phyloP scores from a whole-genome alignment of 23 tunicate genomes.

The Clavelina lepadiformis region DNA sequence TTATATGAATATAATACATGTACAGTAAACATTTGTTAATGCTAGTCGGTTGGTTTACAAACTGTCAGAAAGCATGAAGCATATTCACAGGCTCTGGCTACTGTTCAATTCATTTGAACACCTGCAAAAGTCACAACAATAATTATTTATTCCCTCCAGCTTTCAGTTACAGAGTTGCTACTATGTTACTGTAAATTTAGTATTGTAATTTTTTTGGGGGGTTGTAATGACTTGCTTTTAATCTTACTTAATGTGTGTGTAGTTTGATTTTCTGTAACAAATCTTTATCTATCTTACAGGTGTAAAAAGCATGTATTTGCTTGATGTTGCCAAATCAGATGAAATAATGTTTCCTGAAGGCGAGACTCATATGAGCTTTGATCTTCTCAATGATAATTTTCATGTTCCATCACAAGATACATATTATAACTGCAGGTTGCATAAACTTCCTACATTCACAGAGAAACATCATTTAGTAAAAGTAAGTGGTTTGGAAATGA shows the following conservation, averaged over 20 bases:
- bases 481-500: too few relatives aligned
- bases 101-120: too few relatives aligned
- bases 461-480: constrained; percentile 43
- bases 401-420: constrained; percentile 42
- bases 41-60: too few relatives aligned
- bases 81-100: too few relatives aligned
- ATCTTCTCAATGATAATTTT: constrained; percentile 27
- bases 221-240: too few relatives aligned
- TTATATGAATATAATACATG: not conserved
- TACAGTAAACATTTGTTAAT: too few relatives aligned
- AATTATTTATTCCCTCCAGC: too few relatives aligned
- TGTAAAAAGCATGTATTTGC: constrained; percentile 4
- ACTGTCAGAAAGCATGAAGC: too few relatives aligned
- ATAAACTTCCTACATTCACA: constrained; percentile 22
- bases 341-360: constrained; percentile 14
- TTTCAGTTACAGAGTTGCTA: too few relatives aligned
- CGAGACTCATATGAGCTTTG: constrained; percentile 25
- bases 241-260: not conserved
- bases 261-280: not conserved
- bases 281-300: constrained; percentile 4
- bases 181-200: too few relatives aligned
- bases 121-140: too few relatives aligned
- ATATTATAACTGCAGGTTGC: constrained; percentile 54
- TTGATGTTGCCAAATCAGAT: not conserved
- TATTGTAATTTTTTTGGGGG: too few relatives aligned